Base-by-base conservation (phyloP, 2,113 vertebrate species). In the Pipra filicauda region DNA sequence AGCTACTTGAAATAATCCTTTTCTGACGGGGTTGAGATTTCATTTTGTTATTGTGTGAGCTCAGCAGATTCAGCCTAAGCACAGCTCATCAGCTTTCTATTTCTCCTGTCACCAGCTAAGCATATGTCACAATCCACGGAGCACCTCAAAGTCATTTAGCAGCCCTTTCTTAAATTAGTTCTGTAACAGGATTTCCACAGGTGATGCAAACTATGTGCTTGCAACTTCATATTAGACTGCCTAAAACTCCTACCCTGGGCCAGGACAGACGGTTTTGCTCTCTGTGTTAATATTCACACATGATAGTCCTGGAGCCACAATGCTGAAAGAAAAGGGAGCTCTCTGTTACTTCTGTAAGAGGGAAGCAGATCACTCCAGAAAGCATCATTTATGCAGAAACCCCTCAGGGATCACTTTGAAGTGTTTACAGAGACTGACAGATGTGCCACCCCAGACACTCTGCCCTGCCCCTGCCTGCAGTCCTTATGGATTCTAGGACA, bases 1-100 rank as follows among this genome's bases (percentile, higher is more conserved):
- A 78, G 43, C 35, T 92, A 58, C 54, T 46, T 91, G 39, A 49
- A 39, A 77, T 44, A 86, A 87, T 87, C 69, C 31, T 89, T 81
- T 81, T 59, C 73, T 91, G 64, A 62, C 3, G 1, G 22, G 5
- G 17, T 15, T 84, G 43, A 82, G 27, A 74, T 59, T 88, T 75
- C 27, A 64, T 73, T 86, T 91, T n/a, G 12, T 81, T 87, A 78
- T 30, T 87, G 41, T 11, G 3, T 73, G 48, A 79, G 10, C 57
- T 94, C 91, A 89, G 83, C 89, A 96, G 54, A 73, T 83, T 88
- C 67, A 70, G 39, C 44, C 69, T 82, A 66, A 95, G 86, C 24
- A 84, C 37, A 81, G 22, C 51, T 92, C 84, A 81, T 87, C 73
- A 74, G 73, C 55, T 94, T 94, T 91, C 73, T 77, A 15, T 59